Percentiles rank a stretch among this genome's conserved stretches.
These are phyloP conservation scores for Drosophila funebris DNA, from an alignment of 1,140 invertebrate genomes.

Conservation along the genomic window DNA sequence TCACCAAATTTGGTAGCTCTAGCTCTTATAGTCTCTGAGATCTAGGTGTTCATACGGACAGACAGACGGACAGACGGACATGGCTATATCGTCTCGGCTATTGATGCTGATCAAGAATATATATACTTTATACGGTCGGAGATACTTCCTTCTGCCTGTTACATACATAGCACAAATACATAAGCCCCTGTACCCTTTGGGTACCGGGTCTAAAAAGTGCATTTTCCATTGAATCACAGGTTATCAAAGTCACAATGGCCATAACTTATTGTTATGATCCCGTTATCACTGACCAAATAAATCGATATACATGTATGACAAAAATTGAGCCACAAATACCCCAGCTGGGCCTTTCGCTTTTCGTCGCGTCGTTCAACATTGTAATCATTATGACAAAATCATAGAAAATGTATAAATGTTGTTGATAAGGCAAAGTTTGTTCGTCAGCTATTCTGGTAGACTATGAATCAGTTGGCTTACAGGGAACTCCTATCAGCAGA, in stretches of 20 bases:
- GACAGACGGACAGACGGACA: too few relatives aligned
- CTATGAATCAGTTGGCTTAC: slow-evolving; percentile 5
- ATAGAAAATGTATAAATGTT: slow-evolving; percentile 3
- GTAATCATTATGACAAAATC: slow-evolving; percentile 26
- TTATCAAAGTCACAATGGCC: slow-evolving; percentile 9
- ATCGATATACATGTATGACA: slow-evolving; percentile 7
- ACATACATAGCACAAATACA: too few relatives aligned
- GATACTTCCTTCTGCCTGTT: too few relatives aligned
- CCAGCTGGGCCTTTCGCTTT: slow-evolving; percentile 8
- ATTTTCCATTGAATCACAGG: slow-evolving; percentile 5
- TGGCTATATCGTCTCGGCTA: too few relatives aligned
- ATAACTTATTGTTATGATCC: neutral
- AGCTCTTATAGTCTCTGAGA: too few relatives aligned
- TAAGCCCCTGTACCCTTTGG: too few relatives aligned
- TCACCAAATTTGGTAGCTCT: too few relatives aligned
- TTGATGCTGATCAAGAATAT: too few relatives aligned
- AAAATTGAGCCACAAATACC: neutral
- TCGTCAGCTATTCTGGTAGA: neutral
- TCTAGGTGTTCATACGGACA: too few relatives aligned
- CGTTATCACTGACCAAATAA: slow-evolving; percentile 21
- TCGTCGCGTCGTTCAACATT: neutral
- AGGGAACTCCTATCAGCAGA: slow-evolving; percentile 16
- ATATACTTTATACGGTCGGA: too few relatives aligned
- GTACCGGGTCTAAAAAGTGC: too few relatives aligned
- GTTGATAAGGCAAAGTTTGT: slow-evolving; percentile 18